A percentile compares a stretch with the other conserved stretches of the same genome.
These are phyloP conservation scores for Pseudorectes ferrugineus DNA, from an alignment of 2,113 vertebrate genomes.

Conservation along the genomic window DNA sequence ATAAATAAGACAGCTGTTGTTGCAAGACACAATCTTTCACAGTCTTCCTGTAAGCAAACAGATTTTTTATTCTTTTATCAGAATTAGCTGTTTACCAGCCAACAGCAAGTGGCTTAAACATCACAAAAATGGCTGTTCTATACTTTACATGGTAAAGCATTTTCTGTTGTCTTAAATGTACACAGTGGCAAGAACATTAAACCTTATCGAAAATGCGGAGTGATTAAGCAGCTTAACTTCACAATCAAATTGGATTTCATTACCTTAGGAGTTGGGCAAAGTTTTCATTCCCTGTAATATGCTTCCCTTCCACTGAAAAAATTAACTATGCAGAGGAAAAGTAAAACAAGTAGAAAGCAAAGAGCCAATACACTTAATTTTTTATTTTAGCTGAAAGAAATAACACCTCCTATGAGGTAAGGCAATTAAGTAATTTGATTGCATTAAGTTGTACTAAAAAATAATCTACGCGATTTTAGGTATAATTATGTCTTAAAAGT, in stretches of 20 bases:
- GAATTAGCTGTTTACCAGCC: slow-evolving; percentile 69
- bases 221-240: slow-evolving; percentile 71
- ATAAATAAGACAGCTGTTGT: slow-evolving; percentile 76
- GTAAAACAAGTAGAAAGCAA: slow-evolving; percentile 50
- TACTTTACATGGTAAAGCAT: slow-evolving; percentile 83
- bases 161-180: slow-evolving; percentile 68
- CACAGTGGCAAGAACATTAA: slow-evolving; percentile 67
- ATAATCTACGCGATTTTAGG: slow-evolving; percentile 48
- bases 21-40: slow-evolving; percentile 67
- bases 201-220: slow-evolving; percentile 13
- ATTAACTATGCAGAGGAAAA: slow-evolving; percentile 36
- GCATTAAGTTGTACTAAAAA: slow-evolving; percentile 66
- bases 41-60: slow-evolving; percentile 58
- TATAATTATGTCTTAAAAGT: slow-evolving; percentile 25
- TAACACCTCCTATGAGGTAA: slow-evolving; percentile 68
- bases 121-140: slow-evolving; percentile 69
- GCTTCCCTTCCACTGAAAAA: not conserved
- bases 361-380: not conserved
- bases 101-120: slow-evolving; percentile 68
- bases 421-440: slow-evolving; percentile 74
- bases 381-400: slow-evolving; percentile 46
- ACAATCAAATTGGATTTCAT: slow-evolving; percentile 57
- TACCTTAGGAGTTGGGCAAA: not conserved
- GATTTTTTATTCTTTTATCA: slow-evolving; percentile 59
- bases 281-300: slow-evolving; percentile 5